Percentiles rank a stretch among this genome's conserved stretches.
Evolutionary conservation across 2,888 invertebrate genomes (phyloP).

Genomic region (Pardosa pseudoannulata): DNA sequence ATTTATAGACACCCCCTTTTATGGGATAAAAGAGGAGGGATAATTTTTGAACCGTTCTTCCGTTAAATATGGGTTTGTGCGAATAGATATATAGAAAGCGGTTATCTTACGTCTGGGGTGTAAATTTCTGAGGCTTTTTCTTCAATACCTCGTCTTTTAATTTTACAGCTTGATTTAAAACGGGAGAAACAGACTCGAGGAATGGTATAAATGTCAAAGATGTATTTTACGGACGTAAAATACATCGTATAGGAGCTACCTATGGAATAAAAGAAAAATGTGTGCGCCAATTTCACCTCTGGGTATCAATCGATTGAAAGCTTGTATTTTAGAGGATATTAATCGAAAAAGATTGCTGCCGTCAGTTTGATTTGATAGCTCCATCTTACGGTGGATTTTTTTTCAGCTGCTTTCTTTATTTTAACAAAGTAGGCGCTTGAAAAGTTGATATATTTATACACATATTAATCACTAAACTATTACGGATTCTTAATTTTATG

Average conservation of each 20-base stretch:
- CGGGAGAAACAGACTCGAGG: conserved; percentile 14
- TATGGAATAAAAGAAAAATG: neutral
- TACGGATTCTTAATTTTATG: too few relatives aligned
- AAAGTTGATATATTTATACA: too few relatives aligned
- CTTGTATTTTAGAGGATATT: neutral
- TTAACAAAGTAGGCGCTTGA: too few relatives aligned
- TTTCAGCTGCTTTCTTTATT: too few relatives aligned
- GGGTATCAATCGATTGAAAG: neutral
- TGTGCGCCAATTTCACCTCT: neutral
- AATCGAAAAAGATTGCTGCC: neutral
- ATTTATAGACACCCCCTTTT: conserved; percentile 66
- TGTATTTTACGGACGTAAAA: conserved; percentile 3
- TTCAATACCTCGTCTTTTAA: conserved; percentile 42
- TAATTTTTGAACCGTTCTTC: conserved; percentile 66
- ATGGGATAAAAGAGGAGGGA: conserved; percentile 60
- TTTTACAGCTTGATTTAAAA: conserved; percentile 72
- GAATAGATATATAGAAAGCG: conserved; percentile 65
- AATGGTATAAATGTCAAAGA: conserved; percentile 12
- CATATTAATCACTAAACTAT: too few relatives aligned
- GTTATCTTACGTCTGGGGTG: conserved; percentile 61
- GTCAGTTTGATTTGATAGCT: neutral
- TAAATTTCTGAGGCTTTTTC: conserved; percentile 45
- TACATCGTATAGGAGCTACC: neutral
- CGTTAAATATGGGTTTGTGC: conserved; percentile 60
- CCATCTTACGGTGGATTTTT: too few relatives aligned